phyloP scores from a whole-genome alignment of 2,888 invertebrate genomes.

The Andrena praecox region DNA sequence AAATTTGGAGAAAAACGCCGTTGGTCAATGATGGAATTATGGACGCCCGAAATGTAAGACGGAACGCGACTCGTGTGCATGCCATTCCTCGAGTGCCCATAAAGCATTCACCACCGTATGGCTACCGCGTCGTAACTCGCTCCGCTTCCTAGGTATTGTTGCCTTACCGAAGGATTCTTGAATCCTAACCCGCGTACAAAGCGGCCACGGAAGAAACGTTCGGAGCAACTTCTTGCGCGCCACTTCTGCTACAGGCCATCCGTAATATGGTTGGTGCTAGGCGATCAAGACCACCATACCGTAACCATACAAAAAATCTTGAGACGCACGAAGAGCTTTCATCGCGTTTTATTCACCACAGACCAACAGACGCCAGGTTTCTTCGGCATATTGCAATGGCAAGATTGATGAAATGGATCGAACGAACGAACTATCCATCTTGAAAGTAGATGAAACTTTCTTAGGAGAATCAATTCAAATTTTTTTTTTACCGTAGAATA shows the following conservation, averaged over 20 bases:
- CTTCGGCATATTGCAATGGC: not conserved
- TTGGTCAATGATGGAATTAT: not conserved
- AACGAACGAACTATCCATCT: not conserved
- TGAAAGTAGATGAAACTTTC: too few relatives aligned
- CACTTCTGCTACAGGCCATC: conserved; percentile 34
- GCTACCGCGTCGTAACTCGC: conserved; percentile 74
- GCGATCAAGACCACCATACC: conserved; percentile 43
- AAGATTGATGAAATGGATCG: not conserved
- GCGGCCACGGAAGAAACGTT: conserved; percentile 56
- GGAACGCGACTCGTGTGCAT: conserved; percentile 56
- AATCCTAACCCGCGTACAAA: conserved; percentile 56
- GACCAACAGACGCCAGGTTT: not conserved
- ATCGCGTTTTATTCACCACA: not conserved
- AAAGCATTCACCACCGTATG: conserved; percentile 62
- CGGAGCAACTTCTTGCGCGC: conserved; percentile 57
- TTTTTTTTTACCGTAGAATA: too few relatives aligned
- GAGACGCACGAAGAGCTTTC: not conserved
- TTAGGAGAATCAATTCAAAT: too few relatives aligned
- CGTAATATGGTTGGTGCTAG: conserved; percentile 27
- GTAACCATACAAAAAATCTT: conserved; percentile 32
- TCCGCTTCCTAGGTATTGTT: conserved; percentile 76
- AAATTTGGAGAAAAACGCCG: not conserved
- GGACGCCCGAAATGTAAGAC: conserved; percentile 32
- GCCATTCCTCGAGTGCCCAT: conserved; percentile 64
- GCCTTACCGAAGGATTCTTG: conserved; percentile 68